Evolutionary conservation across 2,113 vertebrate species (phyloP).

Genomic region (Tyto alba): DNA sequence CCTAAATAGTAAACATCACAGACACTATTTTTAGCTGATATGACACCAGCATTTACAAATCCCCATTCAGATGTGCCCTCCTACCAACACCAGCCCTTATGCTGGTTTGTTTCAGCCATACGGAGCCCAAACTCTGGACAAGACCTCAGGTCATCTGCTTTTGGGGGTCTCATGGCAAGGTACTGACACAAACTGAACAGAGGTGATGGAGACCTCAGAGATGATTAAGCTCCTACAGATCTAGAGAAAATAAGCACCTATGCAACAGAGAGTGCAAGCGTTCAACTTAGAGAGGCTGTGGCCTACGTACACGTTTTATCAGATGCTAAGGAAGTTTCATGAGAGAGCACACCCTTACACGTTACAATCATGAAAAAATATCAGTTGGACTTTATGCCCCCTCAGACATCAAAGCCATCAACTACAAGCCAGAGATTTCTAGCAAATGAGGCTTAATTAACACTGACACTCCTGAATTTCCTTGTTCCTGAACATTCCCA

Average conservation of each 20-base stretch:
- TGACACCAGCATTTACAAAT: not conserved
- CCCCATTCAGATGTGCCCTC: not conserved
- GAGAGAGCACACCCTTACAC: not conserved
- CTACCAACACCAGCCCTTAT: not conserved
- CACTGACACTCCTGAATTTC: not conserved
- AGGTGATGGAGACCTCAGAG: not conserved
- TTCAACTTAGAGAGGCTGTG: not conserved
- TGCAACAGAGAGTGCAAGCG: fast-evolving
- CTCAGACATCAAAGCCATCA: not conserved
- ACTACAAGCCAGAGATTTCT: not conserved
- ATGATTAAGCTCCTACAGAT: not conserved
- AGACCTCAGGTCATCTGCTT: not conserved
- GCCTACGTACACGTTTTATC: not conserved
- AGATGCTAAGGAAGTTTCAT: not conserved
- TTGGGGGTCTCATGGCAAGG: not conserved
- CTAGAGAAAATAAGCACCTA: not conserved
- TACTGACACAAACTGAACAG: not conserved
- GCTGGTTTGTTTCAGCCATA: not conserved
- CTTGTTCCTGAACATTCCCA: slow-evolving; percentile 16
- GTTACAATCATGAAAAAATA: not conserved
- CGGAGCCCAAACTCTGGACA: not conserved
- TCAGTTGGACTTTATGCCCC: not conserved
- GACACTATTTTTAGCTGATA: not conserved
- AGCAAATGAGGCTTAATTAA: slow-evolving; percentile 37
- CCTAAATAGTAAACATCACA: not conserved